phyloP scores from a whole-genome alignment of 2,888 invertebrate genomes.

The Rhamphomyia laevipes region DNA sequence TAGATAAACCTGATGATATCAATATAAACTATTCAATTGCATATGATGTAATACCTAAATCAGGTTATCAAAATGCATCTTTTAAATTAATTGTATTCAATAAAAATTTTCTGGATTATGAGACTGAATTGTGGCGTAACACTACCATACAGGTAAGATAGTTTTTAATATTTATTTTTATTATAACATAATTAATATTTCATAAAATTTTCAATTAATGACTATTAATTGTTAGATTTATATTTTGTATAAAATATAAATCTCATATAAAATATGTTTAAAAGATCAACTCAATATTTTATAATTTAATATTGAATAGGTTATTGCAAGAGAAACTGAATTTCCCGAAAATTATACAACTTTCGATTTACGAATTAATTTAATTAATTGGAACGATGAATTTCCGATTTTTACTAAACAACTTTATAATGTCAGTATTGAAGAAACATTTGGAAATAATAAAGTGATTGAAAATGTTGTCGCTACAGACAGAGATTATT shows the following conservation, averaged over 20 bases:
- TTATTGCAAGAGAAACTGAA: constrained; percentile 29
- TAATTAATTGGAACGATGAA: constrained; percentile 62
- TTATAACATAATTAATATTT: too few relatives aligned
- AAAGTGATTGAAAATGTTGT: constrained; percentile 40
- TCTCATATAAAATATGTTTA: too few relatives aligned
- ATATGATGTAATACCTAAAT: constrained; percentile 47
- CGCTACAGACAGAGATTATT: constrained; percentile 51
- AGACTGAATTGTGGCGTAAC: constrained; percentile 40
- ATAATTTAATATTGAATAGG: too few relatives aligned
- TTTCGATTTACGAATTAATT: constrained; percentile 39
- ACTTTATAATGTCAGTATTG: constrained; percentile 34
- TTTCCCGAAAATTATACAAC: constrained; percentile 26
- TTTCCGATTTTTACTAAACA: constrained; percentile 45
- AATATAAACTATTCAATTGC: constrained; percentile 34
- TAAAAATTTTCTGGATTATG: constrained; percentile 46
- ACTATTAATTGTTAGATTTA: too few relatives aligned
- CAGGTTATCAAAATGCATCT: constrained; percentile 46
- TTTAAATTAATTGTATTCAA: constrained; percentile 47
- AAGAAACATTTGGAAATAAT: constrained; percentile 45
- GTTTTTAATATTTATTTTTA: too few relatives aligned
- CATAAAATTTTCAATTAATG: too few relatives aligned
- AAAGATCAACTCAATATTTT: too few relatives aligned
- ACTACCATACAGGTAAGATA: constrained; percentile 35
- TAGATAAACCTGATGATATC: constrained; percentile 24
- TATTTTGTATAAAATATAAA: too few relatives aligned